phyloP scores from a whole-genome alignment of 2,113 vertebrate genomes.

The Psilopogon haemacephalus region DNA sequence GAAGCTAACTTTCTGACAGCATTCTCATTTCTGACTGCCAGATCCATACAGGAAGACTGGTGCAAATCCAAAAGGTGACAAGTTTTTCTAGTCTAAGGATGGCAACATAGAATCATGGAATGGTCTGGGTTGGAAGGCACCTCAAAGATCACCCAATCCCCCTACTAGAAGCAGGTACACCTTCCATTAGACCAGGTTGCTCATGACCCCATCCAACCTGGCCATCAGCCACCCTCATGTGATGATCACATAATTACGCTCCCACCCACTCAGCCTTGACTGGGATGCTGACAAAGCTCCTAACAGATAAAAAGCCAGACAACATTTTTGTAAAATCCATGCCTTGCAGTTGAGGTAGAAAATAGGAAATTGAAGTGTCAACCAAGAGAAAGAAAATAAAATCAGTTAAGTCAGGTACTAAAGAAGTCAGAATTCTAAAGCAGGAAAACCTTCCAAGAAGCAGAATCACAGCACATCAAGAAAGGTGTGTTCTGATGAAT shows the following conservation, averaged over 20 bases:
- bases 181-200: too few species aligned
- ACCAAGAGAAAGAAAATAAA: background rate
- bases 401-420: background rate
- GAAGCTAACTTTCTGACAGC: background rate
- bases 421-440: background rate
- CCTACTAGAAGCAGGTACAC: too few species aligned
- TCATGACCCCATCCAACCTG: too few species aligned
- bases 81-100: background rate
- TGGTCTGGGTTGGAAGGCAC: too few species aligned
- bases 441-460: background rate
- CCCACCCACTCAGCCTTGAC: background rate
- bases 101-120: background rate
- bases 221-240: background rate
- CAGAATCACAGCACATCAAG: background rate
- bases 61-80: background rate
- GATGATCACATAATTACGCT: background rate
- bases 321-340: background rate
- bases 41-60: background rate
- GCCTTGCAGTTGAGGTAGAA: background rate
- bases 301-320: background rate
- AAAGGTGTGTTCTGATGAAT: background rate
- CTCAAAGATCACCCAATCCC: too few species aligned
- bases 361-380: background rate
- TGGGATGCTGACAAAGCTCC: background rate
- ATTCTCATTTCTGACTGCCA: background rate